Evolutionary conservation across 2,113 vertebrate species (phyloP).

Genomic region (Cebidichthys violaceus): DNA sequence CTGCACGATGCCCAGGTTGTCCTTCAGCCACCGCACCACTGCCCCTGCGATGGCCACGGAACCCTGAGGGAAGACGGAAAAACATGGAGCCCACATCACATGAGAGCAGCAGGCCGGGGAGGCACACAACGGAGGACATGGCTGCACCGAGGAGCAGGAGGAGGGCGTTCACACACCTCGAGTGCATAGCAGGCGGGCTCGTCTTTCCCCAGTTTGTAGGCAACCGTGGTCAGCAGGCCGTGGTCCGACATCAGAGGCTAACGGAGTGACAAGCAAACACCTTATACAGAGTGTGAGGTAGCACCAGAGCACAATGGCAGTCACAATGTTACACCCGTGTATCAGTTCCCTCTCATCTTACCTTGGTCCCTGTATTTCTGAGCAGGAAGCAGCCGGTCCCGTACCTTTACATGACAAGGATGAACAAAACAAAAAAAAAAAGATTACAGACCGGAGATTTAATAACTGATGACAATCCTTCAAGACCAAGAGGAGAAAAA

Average conservation of each 20-base stretch:
- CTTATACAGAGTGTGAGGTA: neutral
- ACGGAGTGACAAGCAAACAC: neutral
- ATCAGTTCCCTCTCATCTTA: conserved; percentile 51
- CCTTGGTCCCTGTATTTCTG: conserved; percentile 93
- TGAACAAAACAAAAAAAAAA: too few relatives aligned
- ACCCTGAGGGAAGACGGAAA: conserved; percentile 82
- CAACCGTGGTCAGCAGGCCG: conserved; percentile 94
- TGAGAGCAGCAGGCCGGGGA: neutral
- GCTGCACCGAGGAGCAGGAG: neutral
- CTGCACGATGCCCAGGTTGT: conserved; percentile 94
- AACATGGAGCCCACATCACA: neutral
- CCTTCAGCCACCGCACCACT: conserved; percentile 94
- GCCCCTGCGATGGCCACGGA: conserved; percentile 98
- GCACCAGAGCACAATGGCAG: neutral
- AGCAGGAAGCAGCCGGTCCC: conserved; percentile 98
- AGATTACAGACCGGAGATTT: neutral
- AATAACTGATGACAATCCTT: neutral
- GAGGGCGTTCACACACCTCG: conserved; percentile 85
- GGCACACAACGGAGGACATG: too few relatives aligned
- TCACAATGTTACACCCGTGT: neutral
- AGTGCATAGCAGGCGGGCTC: conserved; percentile 90
- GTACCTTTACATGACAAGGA: conserved; percentile 82
- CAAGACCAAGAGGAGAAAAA: neutral
- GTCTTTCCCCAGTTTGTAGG: conserved; percentile 93
- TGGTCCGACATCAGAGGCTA: conserved; percentile 92